Percentiles rank a stretch among this genome's conserved stretches.
Evolutionary conservation across 2,797 vertebrate genomes (phyloP).

Genomic region (Sebastes aleutianus): DNA sequence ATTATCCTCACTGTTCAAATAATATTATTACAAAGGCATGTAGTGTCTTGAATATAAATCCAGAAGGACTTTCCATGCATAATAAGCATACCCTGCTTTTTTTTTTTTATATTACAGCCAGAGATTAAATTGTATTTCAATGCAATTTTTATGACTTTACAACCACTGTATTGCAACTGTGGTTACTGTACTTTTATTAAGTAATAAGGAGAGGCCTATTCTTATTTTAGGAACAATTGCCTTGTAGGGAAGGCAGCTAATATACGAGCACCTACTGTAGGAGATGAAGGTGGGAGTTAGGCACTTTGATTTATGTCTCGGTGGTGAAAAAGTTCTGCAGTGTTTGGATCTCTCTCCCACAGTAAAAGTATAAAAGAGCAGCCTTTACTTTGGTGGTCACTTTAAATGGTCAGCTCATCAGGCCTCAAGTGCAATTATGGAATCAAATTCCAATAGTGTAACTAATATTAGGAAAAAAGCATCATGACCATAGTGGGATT

Average conservation of each 20-base stretch:
- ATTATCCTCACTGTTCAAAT: not conserved
- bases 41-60: not conserved
- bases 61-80: not conserved
- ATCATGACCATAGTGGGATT: constrained; percentile 16
- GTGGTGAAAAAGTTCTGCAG: constrained; percentile 45
- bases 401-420: constrained; percentile 22
- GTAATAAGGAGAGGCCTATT: not conserved
- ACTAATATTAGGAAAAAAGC: constrained; percentile 1
- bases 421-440: constrained; percentile 9
- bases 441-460: constrained; percentile 9
- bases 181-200: constrained; percentile 11
- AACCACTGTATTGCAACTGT: not conserved
- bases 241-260: constrained; percentile 17
- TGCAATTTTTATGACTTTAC: not conserved
- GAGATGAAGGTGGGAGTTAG: constrained; percentile 32
- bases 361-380: constrained; percentile 35
- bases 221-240: constrained; percentile 10
- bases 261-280: constrained; percentile 27
- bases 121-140: not conserved
- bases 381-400: not conserved
- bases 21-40: not conserved
- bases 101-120: not conserved
- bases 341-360: constrained; percentile 19
- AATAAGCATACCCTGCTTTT: not conserved
- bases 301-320: constrained; percentile 38